Base-by-base conservation (phyloP, 2,888 invertebrate genomes). In the Ennomos fuscantarius region DNA sequence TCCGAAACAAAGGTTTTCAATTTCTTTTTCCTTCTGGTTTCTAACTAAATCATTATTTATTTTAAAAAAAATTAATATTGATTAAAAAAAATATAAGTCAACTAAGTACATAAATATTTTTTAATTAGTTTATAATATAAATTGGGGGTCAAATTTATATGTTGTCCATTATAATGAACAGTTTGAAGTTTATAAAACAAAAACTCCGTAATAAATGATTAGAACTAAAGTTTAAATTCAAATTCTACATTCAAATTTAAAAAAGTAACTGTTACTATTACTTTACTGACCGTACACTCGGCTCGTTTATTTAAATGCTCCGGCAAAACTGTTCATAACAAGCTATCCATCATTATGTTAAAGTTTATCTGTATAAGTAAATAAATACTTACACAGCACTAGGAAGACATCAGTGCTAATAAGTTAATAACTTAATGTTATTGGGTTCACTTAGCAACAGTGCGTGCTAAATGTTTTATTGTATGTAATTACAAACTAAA, bases 301-400 rank as follows among this genome's bases (percentile, higher is more conserved):
- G 37, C 31, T 66, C 64, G 59, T 72, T 72, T 70, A 68, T 72
- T 69, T 69, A 63, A 48, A 69, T 76, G 78, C 1, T 75, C 81
- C 82, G 86, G 85, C 85, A 85, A 87, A 86, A 83, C 82, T 74
- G 77, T 69, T 72, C 76, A 78, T 74, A 81, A 76, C 80, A 78
- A 73, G 66, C 73, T 71, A 80, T 78, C 75, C 73, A 75, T 81
- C 75, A 76, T 71, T 66, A 68, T 74, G 82, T 82, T 79, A 84
- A 82, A 85, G 86, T 86, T 84, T 86, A 86, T 85, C 84, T 70
- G 66, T 53, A 66, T 71, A 48, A 58, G 78, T 83, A 84, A 86
- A 86, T 81, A 85, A 66, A 65, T 55, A 68, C 66, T 76, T 80
- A 76, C 76, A 73, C 59, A 45, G 49, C 46, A 49, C 55, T 40